A percentile compares a stretch with the other conserved stretches of the same genome.
Conservation (phyloP, 2,888 invertebrate species). For the Imbricaverruca yamaguchii region DNA sequence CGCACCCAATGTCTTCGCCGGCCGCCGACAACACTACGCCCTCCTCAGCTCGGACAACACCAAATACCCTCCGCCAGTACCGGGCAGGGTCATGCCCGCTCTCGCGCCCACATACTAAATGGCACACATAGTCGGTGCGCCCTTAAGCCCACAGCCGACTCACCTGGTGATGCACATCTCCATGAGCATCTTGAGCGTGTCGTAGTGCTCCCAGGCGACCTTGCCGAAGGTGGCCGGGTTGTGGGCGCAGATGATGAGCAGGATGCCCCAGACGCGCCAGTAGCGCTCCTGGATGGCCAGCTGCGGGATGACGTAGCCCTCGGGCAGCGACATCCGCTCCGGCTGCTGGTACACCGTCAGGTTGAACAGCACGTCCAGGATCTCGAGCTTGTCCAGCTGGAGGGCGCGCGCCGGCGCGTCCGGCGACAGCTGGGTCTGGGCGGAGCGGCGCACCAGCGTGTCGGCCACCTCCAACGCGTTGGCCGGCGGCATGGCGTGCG, state of each 20-base stretch:
- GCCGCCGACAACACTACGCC: no score
- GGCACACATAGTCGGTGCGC: no score
- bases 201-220: conserved; percentile 80
- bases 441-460: conserved; percentile 47
- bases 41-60: no score
- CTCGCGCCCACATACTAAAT: no score
- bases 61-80: no score
- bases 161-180: conserved; percentile 94
- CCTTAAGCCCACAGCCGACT: conserved; percentile 40
- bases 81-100: no score
- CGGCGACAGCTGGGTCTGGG: conserved; percentile 26
- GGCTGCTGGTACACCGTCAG: conserved; percentile 86
- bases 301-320: conserved; percentile 75
- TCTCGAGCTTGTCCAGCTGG: conserved; percentile 49
- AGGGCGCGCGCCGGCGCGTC: conserved; percentile 34
- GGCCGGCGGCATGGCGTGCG: conserved; percentile 13
- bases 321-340: conserved; percentile 79
- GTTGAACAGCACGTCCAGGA: conserved; percentile 83
- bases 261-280: conserved; percentile 88
- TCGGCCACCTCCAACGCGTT: conserved; percentile 47
- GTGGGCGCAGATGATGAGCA: conserved; percentile 82
- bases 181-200: conserved; percentile 80
- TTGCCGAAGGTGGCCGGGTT: conserved; percentile 82
- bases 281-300: conserved; percentile 85
- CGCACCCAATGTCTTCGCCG: not conserved